Percentiles rank a stretch among this genome's conserved stretches.
Conservation (phyloP, 2,888 invertebrate genomes). For the Arge pagana region DNA sequence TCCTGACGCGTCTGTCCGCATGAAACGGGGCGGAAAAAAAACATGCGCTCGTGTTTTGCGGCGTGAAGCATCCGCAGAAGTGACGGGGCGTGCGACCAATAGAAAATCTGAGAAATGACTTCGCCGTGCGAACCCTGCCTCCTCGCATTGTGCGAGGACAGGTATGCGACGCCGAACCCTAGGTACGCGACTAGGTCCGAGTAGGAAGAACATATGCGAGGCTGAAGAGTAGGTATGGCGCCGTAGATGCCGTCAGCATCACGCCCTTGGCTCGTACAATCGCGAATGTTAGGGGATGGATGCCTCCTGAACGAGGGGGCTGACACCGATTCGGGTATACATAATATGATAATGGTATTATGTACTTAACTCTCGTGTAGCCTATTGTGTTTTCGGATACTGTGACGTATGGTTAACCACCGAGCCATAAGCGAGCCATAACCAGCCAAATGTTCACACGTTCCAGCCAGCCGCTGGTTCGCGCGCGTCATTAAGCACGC, state of each 20-base stretch:
- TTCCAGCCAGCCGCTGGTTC: slow-evolving; percentile 6
- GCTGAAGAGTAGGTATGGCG: neutral
- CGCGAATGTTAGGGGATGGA: slow-evolving; percentile 20
- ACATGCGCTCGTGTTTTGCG: neutral
- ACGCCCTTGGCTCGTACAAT: slow-evolving; percentile 8
- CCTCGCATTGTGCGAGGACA: slow-evolving; percentile 5
- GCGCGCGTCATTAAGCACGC: neutral
- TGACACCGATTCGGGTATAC: slow-evolving; percentile 23
- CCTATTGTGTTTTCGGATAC: slow-evolving; percentile 40
- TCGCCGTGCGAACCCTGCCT: slow-evolving; percentile 28
- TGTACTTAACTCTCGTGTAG: slow-evolving; percentile 37
- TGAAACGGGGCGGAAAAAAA: neutral
- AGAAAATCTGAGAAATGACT: slow-evolving; percentile 35
- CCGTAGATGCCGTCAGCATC: slow-evolving; percentile 4
- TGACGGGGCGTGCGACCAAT: slow-evolving; percentile 24
- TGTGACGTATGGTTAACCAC: slow-evolving; percentile 49
- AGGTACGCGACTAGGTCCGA: no score
- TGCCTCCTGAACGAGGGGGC: slow-evolving; percentile 17
- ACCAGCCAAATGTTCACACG: slow-evolving; percentile 48
- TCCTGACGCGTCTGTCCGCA: no score
- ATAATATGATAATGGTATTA: slow-evolving; percentile 46
- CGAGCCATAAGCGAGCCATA: slow-evolving; percentile 34
- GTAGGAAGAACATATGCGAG: slow-evolving; percentile 13
- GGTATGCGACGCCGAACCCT: neutral
- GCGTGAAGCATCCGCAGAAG: neutral